phyloP scores from a whole-genome alignment of 2,888 invertebrate species.

The Caenorhabditis macrosperma region DNA sequence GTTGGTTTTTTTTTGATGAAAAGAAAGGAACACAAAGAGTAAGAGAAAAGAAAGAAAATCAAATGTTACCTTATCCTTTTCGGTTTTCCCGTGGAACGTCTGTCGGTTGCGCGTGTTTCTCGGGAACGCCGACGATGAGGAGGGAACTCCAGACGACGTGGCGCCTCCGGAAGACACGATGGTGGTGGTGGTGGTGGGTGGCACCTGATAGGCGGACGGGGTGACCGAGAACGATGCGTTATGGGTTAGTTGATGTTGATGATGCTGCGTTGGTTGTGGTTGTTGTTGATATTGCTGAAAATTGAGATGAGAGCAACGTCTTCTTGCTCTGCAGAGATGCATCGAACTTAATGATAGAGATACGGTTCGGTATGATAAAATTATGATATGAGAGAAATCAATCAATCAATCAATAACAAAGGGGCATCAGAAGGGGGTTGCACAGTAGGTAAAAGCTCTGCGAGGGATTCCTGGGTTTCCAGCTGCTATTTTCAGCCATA shows the following conservation, averaged over 20 bases:
- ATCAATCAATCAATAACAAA: background rate
- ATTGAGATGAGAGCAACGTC: background rate
- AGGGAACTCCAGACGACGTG: constrained; percentile 24
- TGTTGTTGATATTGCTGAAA: constrained; percentile 37
- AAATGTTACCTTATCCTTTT: constrained; percentile 74
- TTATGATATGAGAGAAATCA: background rate
- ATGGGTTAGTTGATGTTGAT: constrained; percentile 58
- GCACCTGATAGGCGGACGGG: constrained; percentile 60
- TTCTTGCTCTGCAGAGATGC: too few relatives aligned
- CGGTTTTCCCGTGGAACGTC: constrained; percentile 80
- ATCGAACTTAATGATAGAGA: constrained; percentile 9
- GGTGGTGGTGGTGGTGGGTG: constrained; percentile 41
- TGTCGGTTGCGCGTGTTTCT: constrained; percentile 78
- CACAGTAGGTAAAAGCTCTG: background rate
- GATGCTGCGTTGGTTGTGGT: background rate
- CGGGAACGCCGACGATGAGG: constrained; percentile 70
- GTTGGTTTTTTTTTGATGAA: constrained; percentile 4
- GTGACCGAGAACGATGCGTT: constrained; percentile 63
- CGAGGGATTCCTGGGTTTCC: background rate
- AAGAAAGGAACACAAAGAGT: background rate
- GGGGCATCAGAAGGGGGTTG: background rate
- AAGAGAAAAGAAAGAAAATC: constrained; percentile 1
- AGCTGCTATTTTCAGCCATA: background rate
- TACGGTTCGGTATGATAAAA: constrained; percentile 16
- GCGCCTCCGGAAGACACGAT: constrained; percentile 3